These are phyloP conservation scores for Alouatta palliata DNA, from an alignment of 2,113 vertebrate species.

Conservation along the genomic window DNA sequence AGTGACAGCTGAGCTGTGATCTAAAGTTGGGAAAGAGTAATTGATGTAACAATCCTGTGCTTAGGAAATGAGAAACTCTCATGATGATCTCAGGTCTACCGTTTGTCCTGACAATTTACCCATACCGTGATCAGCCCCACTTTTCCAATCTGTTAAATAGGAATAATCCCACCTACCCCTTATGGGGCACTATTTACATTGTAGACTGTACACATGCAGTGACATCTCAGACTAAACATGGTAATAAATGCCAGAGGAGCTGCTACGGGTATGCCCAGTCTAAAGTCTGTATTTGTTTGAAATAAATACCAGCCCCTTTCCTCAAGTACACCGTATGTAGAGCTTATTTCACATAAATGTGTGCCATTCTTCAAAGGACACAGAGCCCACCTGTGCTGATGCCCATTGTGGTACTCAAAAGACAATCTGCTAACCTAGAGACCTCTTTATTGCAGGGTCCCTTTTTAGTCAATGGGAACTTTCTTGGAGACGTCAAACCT, in stretches of 20 bases:
- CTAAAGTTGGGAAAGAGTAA: not conserved
- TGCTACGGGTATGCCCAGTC: not conserved
- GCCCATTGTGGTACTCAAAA: not conserved
- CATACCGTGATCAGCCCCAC: not conserved
- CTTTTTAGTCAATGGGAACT: not conserved
- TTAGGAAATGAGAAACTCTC: not conserved
- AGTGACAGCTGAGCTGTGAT: not conserved
- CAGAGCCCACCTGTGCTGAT: not conserved
- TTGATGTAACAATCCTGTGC: not conserved
- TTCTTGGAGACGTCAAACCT: not conserved
- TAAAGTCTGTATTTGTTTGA: not conserved
- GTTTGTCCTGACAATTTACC: not conserved
- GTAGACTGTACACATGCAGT: not conserved
- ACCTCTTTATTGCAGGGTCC: not conserved
- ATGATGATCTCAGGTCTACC: not conserved
- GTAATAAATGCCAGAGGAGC: not conserved
- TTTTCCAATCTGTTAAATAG: not conserved
- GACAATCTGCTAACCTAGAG: not conserved
- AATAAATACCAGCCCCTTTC: not conserved
- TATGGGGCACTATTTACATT: not conserved
- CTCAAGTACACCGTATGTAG: not conserved
- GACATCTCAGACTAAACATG: not conserved
- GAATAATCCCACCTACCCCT: not conserved
- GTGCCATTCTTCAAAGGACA: not conserved
- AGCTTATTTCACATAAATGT: not conserved